phyloP scores from a whole-genome alignment of 2,797 vertebrate species.

The Trichosurus vulpecula region DNA sequence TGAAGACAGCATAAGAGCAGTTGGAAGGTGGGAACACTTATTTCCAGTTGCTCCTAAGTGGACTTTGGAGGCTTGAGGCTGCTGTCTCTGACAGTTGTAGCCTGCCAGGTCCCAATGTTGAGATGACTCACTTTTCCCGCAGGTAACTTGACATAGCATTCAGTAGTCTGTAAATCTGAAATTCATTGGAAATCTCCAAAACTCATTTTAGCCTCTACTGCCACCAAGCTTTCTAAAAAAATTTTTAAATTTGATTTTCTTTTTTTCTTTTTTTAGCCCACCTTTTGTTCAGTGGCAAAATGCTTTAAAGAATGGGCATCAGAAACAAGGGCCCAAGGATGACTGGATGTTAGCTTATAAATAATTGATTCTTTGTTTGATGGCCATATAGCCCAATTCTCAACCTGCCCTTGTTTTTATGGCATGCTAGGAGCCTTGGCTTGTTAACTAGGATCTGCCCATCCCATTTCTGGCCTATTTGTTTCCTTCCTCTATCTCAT shows the following conservation, averaged over 20 bases:
- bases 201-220: not conserved
- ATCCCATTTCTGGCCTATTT: not conserved
- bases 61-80: not conserved
- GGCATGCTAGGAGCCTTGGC: not conserved
- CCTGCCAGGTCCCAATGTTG: not conserved
- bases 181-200: not conserved
- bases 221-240: not conserved
- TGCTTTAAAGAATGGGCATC: not conserved
- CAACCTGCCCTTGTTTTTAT: not conserved
- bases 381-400: not conserved
- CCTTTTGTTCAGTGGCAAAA: not conserved
- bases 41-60: conserved; percentile 1
- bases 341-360: not conserved
- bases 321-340: not conserved
- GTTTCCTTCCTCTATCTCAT: not conserved
- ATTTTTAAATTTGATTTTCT: not conserved
- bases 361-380: not conserved
- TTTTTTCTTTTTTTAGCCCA: not conserved
- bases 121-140: not conserved
- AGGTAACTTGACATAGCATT: not conserved
- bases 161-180: not conserved
- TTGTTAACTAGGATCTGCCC: not conserved
- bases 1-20: not conserved
- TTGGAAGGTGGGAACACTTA: conserved; percentile 30
- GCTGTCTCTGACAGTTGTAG: not conserved